phyloP scores from a whole-genome alignment of 2,888 invertebrate genomes.

The Euclidia mi region DNA sequence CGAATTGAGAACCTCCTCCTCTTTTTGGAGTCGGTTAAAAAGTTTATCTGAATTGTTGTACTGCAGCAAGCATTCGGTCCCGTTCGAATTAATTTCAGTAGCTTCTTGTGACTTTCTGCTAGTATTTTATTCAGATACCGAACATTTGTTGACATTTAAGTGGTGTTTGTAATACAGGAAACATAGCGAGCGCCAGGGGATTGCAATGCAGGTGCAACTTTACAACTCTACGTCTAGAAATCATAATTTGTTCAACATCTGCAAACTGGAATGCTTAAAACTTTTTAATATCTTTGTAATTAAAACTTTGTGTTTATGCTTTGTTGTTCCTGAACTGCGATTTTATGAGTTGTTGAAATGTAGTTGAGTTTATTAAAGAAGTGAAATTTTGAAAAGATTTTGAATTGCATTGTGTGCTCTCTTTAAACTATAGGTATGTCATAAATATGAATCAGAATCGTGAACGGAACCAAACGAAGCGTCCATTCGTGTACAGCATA shows the following conservation, averaged over 20 bases:
- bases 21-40: no score
- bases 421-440: background rate
- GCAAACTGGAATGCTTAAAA: conserved; percentile 39
- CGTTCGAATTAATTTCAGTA: conserved; percentile 14
- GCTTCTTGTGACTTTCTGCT: conserved; percentile 7
- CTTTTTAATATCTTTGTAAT: conserved; percentile 37
- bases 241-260: conserved; percentile 45
- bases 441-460: background rate
- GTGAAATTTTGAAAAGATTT: no score
- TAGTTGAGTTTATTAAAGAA: background rate
- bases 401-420: no score
- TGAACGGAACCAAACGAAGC: conserved; percentile 14
- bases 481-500: conserved; percentile 11
- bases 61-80: background rate
- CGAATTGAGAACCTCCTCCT: no score
- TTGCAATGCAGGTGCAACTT: conserved; percentile 39
- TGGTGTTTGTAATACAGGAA: conserved; percentile 36
- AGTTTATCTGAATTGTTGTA: background rate
- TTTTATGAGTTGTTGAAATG: background rate
- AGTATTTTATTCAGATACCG: conserved; percentile 26
- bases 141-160: conserved; percentile 45
- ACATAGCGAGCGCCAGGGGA: conserved; percentile 13
- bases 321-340: conserved; percentile 10
- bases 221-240: conserved; percentile 31
- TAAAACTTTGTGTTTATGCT: conserved; percentile 28